Percentiles rank a stretch among this genome's conserved stretches.
phyloP scores from a whole-genome alignment of 1,140 invertebrate genomes.

The Carposina sasakii region DNA sequence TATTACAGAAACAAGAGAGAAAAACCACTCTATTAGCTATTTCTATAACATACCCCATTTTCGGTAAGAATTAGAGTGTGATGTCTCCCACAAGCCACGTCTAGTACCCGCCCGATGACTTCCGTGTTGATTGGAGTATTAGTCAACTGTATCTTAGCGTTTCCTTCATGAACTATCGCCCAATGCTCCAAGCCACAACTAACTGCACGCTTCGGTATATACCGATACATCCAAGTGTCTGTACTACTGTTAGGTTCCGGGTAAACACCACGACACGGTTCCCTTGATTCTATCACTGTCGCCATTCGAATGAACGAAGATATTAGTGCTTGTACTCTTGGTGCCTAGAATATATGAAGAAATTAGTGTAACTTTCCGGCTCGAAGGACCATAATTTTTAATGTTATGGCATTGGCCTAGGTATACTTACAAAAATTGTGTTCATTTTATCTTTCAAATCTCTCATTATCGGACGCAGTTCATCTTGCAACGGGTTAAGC shows the following conservation, averaged over 20 bases:
- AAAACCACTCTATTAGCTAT: conserved; percentile 3
- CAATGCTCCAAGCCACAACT: conserved; percentile 55
- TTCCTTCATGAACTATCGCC: conserved; percentile 51
- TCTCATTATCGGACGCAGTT: conserved; percentile 50
- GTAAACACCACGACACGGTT: conserved; percentile 46
- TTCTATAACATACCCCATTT: conserved; percentile 59
- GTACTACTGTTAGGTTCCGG: conserved; percentile 29
- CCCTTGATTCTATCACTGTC: conserved; percentile 38
- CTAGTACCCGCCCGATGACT: conserved; percentile 48
- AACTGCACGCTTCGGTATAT: conserved; percentile 31
- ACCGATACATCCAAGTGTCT: conserved; percentile 54
- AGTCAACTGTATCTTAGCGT: conserved; percentile 48
- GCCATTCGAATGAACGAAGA: conserved; percentile 47
- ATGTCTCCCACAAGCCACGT: conserved; percentile 58
- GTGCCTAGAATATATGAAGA: conserved; percentile 35
- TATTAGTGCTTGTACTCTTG: conserved; percentile 53
- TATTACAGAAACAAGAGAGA: too few relatives aligned
- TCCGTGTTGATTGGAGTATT: conserved; percentile 44
- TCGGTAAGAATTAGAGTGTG: conserved; percentile 58
- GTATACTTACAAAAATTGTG: conserved; percentile 55
- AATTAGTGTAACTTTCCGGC: too few relatives aligned
- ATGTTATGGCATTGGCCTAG: too few relatives aligned
- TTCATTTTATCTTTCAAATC: conserved; percentile 61
- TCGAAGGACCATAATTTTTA: too few relatives aligned
- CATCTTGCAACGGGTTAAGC: conserved; percentile 61